Evolutionary conservation across 2,888 invertebrate species (phyloP).

Genomic region (Steinernema scapterisci): DNA sequence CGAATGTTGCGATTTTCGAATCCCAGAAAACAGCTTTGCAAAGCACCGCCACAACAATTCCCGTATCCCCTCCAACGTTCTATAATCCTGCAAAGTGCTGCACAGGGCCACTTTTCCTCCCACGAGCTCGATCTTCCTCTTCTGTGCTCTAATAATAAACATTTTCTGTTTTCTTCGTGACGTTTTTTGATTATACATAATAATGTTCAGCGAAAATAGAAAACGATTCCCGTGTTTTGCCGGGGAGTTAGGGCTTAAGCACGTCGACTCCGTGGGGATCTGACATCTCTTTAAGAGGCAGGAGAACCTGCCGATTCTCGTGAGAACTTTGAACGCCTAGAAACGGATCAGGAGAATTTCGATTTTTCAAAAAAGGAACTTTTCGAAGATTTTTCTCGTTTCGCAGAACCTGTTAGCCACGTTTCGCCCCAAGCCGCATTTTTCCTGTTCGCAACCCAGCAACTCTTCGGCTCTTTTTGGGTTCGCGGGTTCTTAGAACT

Average conservation of each 20-base stretch:
- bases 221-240: not conserved
- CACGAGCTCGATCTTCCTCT: no score
- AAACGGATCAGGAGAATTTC: not conserved
- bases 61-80: no score
- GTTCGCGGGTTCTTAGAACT: not conserved
- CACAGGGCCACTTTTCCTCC: no score
- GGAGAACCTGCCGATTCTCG: no score
- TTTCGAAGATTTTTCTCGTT: constrained; percentile 1
- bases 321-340: no score
- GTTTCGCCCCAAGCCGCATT: not conserved
- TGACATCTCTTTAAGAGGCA: not conserved
- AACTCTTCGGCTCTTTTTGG: no score
- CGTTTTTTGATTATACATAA: constrained; percentile 10
- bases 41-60: no score
- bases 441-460: not conserved
- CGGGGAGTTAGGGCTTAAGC: no score
- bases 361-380: not conserved
- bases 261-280: not conserved
- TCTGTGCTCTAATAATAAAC: no score
- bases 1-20: no score
- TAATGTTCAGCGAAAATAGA: not conserved
- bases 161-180: not conserved
- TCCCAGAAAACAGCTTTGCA: no score
- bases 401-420: not conserved
- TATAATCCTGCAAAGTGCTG: no score